Evolutionary conservation across 2,888 invertebrate species (phyloP).

Genomic region (Metopia argyrocephala): DNA sequence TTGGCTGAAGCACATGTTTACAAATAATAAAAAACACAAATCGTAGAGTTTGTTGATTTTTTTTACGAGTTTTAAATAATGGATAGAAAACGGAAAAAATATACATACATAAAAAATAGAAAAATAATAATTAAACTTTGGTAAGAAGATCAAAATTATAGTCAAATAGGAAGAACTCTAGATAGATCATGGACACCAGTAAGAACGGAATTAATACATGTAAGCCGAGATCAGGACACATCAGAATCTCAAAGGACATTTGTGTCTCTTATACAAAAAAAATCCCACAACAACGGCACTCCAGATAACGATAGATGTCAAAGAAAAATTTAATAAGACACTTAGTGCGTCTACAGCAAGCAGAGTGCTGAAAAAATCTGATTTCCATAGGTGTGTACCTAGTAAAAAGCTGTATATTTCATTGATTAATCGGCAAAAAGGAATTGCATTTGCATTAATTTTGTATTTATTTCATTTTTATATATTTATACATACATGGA

Average conservation of each 20-base stretch:
- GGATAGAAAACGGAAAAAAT: too few relatives aligned
- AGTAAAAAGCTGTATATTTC: slow-evolving; percentile 1
- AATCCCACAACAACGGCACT: slow-evolving; percentile 5
- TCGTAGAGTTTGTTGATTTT: too few relatives aligned
- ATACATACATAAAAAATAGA: too few relatives aligned
- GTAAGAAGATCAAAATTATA: too few relatives aligned
- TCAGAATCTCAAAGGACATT: slow-evolving; percentile 3
- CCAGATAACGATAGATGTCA: slow-evolving; percentile 4
- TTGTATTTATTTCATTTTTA: too few relatives aligned
- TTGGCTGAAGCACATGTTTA: background rate
- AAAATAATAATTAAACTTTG: too few relatives aligned
- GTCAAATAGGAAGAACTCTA: too few relatives aligned
- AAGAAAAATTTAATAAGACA: background rate
- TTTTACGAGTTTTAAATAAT: too few relatives aligned
- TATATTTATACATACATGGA: background rate
- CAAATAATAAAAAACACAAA: slow-evolving; percentile 1
- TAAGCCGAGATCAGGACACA: too few relatives aligned
- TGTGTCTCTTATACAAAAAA: background rate
- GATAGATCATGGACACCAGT: too few relatives aligned
- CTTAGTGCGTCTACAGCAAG: slow-evolving; percentile 5
- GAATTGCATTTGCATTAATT: background rate
- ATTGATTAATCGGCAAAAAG: background rate
- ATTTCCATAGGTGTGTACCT: background rate
- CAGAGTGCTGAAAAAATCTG: slow-evolving; percentile 16
- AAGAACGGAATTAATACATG: too few relatives aligned